These are phyloP conservation scores for Enteromius anoplus DNA, from an alignment of 2,797 vertebrate genomes.

Conservation along the genomic window DNA sequence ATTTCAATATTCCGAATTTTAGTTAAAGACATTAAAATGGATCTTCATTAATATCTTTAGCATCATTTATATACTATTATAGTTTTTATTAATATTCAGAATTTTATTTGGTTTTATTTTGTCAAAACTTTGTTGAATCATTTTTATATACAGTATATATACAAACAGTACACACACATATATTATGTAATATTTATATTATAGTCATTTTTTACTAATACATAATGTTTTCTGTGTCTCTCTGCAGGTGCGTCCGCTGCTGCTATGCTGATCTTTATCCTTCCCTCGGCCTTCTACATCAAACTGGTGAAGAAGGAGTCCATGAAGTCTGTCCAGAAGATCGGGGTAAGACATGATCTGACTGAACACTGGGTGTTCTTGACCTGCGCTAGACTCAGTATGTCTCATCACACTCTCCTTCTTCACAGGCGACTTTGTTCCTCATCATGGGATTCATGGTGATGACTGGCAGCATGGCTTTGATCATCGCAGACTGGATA, in stretches of 20 bases:
- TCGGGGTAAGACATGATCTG: constrained; percentile 83
- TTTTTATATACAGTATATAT: no score
- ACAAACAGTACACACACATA: no score
- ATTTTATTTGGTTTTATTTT: not conserved
- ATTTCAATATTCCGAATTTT: not conserved
- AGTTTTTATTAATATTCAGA: not conserved
- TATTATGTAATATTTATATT: no score
- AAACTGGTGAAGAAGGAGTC: constrained; percentile 95
- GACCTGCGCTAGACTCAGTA: not conserved
- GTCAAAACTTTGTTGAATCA: no score
- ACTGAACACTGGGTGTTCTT: not conserved
- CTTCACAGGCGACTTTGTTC: constrained; percentile 84
- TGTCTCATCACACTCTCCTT: constrained; percentile 24
- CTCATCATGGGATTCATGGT: constrained; percentile 86
- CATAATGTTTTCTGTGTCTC: no score
- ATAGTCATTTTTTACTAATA: no score
- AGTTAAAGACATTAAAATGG: not conserved
- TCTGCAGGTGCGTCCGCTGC: constrained; percentile 89
- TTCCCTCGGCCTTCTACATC: constrained; percentile 97
- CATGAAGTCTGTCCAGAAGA: constrained; percentile 94
- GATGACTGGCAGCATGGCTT: constrained; percentile 87
- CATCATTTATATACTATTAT: not conserved
- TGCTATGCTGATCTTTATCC: constrained; percentile 97
- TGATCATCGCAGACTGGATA: constrained; percentile 92
- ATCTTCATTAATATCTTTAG: not conserved